Conservation (phyloP, 2,113 vertebrate genomes). For the Glaucomys volans region DNA sequence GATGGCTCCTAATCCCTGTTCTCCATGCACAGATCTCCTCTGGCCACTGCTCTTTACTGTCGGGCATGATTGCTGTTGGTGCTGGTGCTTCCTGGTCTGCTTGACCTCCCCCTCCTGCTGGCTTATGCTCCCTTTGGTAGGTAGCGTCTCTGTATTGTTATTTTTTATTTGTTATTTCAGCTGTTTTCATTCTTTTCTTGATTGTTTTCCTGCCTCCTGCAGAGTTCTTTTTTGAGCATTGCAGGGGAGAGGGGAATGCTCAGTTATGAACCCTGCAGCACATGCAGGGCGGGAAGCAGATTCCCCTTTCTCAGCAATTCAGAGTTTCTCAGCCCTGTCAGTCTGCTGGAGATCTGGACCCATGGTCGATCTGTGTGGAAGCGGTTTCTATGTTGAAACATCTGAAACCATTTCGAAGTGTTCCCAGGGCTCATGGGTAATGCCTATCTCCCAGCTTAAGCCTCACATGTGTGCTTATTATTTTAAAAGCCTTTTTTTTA, state of each 20-base stretch:
- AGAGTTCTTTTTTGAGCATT: constrained; percentile 74
- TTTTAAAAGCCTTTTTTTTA: background rate
- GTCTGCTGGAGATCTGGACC: background rate
- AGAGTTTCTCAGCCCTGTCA: background rate
- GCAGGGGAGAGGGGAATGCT: constrained; percentile 22
- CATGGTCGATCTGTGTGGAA: background rate
- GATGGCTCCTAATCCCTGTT: background rate
- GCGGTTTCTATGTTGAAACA: constrained; percentile 34
- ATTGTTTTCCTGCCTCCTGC: constrained; percentile 75
- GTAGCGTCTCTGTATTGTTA: constrained; percentile 69
- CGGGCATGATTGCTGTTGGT: constrained; percentile 23
- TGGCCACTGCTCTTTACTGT: background rate
- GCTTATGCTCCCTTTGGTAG: constrained; percentile 74
- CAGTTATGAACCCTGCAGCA: constrained; percentile 53
- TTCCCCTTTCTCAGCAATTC: constrained; percentile 52
- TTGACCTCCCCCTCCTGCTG: constrained; percentile 44
- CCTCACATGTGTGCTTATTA: background rate
- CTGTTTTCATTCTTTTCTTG: constrained; percentile 85
- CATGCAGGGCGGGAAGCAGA: constrained; percentile 45
- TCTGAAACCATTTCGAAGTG: background rate
- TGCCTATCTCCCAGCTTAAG: background rate
- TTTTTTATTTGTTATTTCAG: constrained; percentile 86
- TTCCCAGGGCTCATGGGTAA: background rate
- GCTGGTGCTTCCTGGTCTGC: background rate
- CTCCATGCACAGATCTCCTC: background rate